Evolutionary conservation across 1,140 invertebrate genomes (phyloP), one percentile per base, ranked within the genome.

Genomic region (Drosophila pallidifrons): DNA sequence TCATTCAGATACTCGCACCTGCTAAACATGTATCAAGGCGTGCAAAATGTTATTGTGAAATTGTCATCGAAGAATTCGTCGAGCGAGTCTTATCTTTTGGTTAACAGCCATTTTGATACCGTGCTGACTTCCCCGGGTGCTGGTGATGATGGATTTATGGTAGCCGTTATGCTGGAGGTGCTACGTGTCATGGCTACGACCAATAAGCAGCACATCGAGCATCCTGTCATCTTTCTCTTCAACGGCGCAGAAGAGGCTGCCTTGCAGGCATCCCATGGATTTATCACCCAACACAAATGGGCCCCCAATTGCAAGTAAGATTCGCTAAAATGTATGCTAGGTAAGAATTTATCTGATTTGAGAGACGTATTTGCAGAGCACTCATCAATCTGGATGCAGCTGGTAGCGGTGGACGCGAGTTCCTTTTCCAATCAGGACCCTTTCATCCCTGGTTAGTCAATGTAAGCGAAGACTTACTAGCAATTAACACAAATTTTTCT

Each of bases 61-160:
- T 93, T 98, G 54, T 94, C 95, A 30, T 93, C 94, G 0, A 93
- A 93, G 76, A 75, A 61, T 43, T 77, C 88, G 3, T 57, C 20
- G 0, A 91, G 91, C 30, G 45, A 76, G 5, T 72, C 78, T 2
- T 79, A 97, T 91, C 93, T 99, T 58, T 93, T 99, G 60, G 94
- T 99, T 51, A 99, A 99, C 93, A 99, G 98, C 92, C 98, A 99
- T 93, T 98, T 96, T 93, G 98, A 99, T 93, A 95, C 96, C 43
- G 96, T 98, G 81, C 93, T 96, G 28, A 96, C 96, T 81, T 98
- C 97, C 76, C 77, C 77, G 7, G 81, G 69, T 32, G n/a, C 61
- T 41, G 96, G 95, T 73, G 97, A 96, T 46, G 82, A 82, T 63
- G 79, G 98, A 49, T 97, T 98, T 96, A 93, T 99, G 91, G 98